These are phyloP conservation scores for Mastigias papua DNA, from an alignment of 30 jellyfish, hydroid and myxozoan species.

Conservation along the genomic window DNA sequence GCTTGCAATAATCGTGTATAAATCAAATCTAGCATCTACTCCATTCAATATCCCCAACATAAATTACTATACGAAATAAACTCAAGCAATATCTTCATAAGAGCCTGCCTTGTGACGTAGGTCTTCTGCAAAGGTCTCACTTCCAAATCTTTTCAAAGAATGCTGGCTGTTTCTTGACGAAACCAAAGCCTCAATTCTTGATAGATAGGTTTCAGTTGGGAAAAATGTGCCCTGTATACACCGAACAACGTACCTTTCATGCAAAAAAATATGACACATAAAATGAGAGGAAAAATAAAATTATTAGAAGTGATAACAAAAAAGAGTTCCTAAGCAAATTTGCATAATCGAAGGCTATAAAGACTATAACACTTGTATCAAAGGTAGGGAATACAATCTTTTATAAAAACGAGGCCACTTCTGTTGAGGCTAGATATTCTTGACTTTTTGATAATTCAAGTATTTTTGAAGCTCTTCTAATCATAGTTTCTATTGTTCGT, in stretches of 20 bases:
- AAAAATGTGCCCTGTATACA: slow-evolving; percentile 55
- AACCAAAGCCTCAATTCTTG: slow-evolving; percentile 32
- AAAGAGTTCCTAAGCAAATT: no score
- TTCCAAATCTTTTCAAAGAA: slow-evolving; percentile 64
- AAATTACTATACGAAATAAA: neutral
- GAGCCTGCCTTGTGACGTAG: neutral
- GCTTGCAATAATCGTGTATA: no score
- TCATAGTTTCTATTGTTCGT: no score
- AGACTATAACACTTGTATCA: no score
- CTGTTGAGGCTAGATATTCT: no score
- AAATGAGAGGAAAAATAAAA: neutral
- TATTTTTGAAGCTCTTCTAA: no score
- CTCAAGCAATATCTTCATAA: slow-evolving; percentile 50
- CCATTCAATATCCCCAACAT: neutral
- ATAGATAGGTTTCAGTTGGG: slow-evolving; percentile 56
- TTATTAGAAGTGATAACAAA: no score
- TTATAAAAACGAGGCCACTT: no score
- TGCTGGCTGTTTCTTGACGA: slow-evolving; percentile 56
- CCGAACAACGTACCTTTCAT: slow-evolving; percentile 50
- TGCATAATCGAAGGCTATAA: no score
- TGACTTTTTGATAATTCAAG: no score
- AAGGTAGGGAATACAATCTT: no score
- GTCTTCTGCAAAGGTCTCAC: slow-evolving; percentile 25
- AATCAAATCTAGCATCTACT: no score
- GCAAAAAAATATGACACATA: neutral